Percentiles rank a stretch among this genome's conserved stretches.
These are phyloP conservation scores for Parnassius glacialis DNA, from an alignment of 2,888 invertebrate genomes.

Conservation along the genomic window DNA sequence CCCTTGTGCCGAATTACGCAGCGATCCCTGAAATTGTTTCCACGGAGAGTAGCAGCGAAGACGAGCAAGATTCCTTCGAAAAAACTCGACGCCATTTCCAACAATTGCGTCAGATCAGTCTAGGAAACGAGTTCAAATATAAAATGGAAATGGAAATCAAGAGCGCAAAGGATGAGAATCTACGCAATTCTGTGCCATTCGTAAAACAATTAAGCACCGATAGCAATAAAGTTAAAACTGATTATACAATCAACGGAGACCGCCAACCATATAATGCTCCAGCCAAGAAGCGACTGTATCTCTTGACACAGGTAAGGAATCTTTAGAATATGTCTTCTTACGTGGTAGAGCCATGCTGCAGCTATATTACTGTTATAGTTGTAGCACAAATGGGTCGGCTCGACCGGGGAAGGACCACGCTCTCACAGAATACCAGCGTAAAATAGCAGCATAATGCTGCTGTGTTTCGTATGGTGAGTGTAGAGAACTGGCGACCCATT, in stretches of 20 bases:
- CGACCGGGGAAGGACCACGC: too few relatives aligned
- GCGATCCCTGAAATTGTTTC: slow-evolving; percentile 66
- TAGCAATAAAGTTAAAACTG: slow-evolving; percentile 77
- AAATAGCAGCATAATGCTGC: too few relatives aligned
- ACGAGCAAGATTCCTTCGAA: slow-evolving; percentile 78
- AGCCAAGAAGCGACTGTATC: slow-evolving; percentile 77
- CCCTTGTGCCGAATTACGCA: slow-evolving; percentile 68
- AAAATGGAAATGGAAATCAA: slow-evolving; percentile 84
- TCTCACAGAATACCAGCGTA: too few relatives aligned
- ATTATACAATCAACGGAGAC: slow-evolving; percentile 67
- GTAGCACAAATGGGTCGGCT: too few relatives aligned
- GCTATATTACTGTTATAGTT: too few relatives aligned
- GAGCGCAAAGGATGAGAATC: slow-evolving; percentile 81
- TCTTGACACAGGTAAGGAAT: slow-evolving; percentile 67
- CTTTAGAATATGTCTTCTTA: too few relatives aligned
- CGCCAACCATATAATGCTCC: slow-evolving; percentile 73
- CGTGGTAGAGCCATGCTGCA: too few relatives aligned
- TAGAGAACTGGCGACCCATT: too few relatives aligned
- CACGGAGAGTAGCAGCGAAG: slow-evolving; percentile 74
- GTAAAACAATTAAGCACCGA: slow-evolving; percentile 82
- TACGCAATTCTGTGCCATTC: slow-evolving; percentile 82
- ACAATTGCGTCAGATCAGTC: slow-evolving; percentile 82
- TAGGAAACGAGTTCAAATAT: slow-evolving; percentile 83
- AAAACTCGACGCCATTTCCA: slow-evolving; percentile 82
- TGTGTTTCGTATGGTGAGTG: too few relatives aligned